Evolutionary conservation across 2,113 vertebrate genomes (phyloP).

Genomic region (Cercocebus atys): DNA sequence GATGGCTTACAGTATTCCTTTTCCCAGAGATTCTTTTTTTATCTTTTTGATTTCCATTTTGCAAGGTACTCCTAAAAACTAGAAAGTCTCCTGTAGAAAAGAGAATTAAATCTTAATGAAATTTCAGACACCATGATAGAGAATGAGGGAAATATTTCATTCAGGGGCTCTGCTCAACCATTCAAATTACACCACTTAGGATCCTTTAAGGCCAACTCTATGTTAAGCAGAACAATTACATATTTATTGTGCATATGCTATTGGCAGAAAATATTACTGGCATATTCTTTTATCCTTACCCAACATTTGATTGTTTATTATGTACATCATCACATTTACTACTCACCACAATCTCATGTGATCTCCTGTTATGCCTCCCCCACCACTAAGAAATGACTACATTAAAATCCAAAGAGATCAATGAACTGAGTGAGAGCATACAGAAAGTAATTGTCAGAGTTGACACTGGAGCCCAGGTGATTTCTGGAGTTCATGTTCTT

Average conservation of each 20-base stretch:
- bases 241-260: neutral
- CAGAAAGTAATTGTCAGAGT: neutral
- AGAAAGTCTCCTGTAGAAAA: neutral
- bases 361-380: neutral
- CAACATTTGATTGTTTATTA: slow-evolving; percentile 1
- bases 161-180: neutral
- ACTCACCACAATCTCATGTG: neutral
- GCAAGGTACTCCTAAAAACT: neutral
- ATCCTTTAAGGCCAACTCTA: neutral
- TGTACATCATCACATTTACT: neutral
- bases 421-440: neutral
- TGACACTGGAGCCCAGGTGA: neutral
- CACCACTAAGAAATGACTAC: neutral
- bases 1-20: neutral
- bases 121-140: neutral
- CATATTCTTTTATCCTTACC: slow-evolving; percentile 10
- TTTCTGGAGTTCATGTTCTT: neutral
- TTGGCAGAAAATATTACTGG: neutral
- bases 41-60: neutral
- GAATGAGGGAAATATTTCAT: neutral
- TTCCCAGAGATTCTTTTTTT: neutral
- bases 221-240: neutral
- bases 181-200: neutral
- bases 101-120: neutral
- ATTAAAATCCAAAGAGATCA: neutral